Evolutionary conservation across 2,797 vertebrate genomes (phyloP).

Genomic region (Pangasius macronema): DNA sequence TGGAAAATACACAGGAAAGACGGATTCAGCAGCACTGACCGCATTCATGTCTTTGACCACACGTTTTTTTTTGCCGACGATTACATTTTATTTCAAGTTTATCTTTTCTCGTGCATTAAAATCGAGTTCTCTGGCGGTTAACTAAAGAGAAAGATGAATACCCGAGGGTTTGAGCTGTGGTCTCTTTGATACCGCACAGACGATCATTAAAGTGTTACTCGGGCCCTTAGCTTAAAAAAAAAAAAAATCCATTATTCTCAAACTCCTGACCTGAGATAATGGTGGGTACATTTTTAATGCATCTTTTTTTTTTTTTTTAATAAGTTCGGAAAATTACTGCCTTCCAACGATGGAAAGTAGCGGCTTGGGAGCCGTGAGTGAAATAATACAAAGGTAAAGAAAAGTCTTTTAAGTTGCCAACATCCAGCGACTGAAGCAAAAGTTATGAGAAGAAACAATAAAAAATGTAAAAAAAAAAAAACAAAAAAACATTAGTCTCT

Average conservation of each 20-base stretch:
- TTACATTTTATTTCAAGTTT: slow-evolving; percentile 22
- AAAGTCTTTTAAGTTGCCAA: slow-evolving; percentile 74
- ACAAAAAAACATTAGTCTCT: slow-evolving; percentile 71
- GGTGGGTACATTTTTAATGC: slow-evolving; percentile 74
- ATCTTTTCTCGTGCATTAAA: neutral
- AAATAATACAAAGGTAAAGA: slow-evolving; percentile 71
- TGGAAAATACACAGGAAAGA: neutral
- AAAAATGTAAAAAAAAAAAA: neutral
- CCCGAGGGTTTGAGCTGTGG: slow-evolving; percentile 64
- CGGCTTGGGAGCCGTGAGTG: slow-evolving; percentile 66
- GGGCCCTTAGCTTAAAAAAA: slow-evolving; percentile 56
- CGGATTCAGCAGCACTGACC: neutral
- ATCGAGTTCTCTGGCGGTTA: neutral
- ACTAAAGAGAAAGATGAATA: slow-evolving; percentile 64
- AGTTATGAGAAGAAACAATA: slow-evolving; percentile 45
- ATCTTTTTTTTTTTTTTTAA: slow-evolving; percentile 65
- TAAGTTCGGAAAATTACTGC: slow-evolving; percentile 75
- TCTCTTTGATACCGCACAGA: slow-evolving; percentile 68
- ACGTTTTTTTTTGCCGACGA: neutral
- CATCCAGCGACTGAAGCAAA: slow-evolving; percentile 70
- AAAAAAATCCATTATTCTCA: slow-evolving; percentile 66
- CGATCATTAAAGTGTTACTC: slow-evolving; percentile 72
- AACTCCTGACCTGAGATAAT: slow-evolving; percentile 71
- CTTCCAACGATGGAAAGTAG: slow-evolving; percentile 69
- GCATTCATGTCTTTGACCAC: neutral